Conservation (phyloP, 2,113 vertebrate genomes). For the Recurvirostra avosetta region DNA sequence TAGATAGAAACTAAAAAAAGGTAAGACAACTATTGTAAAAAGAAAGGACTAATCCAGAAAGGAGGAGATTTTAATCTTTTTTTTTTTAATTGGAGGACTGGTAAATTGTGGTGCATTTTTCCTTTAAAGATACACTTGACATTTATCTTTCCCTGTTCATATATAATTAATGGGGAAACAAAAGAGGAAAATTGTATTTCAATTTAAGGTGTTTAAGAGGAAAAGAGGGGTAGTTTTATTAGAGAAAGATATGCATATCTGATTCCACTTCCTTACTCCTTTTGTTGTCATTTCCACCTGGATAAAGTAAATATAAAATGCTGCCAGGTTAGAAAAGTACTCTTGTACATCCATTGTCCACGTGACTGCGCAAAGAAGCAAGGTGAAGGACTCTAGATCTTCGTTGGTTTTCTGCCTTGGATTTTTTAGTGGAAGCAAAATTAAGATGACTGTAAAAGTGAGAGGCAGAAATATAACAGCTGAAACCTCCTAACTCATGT, state of each 20-base stretch:
- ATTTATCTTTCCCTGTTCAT: background rate
- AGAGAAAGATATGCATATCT: background rate
- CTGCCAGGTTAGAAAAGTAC: background rate
- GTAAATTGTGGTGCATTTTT: background rate
- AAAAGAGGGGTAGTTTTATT: background rate
- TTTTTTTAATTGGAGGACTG: background rate
- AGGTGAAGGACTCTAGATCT: background rate
- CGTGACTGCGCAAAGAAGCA: background rate
- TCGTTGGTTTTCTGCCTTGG: background rate
- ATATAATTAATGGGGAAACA: background rate
- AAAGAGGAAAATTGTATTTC: background rate
- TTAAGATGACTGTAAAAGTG: background rate
- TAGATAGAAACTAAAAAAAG: background rate
- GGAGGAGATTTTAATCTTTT: background rate
- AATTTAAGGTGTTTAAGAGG: background rate
- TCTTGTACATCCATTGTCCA: background rate
- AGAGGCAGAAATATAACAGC: background rate
- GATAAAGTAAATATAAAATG: background rate
- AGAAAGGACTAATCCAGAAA: background rate
- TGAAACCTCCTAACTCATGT: background rate
- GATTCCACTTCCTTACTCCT: background rate
- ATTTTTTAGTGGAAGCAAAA: background rate
- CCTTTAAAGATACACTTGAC: background rate
- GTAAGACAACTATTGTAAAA: background rate
- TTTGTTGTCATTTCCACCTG: background rate